Percentiles rank a stretch among this genome's conserved stretches.
Conservation (phyloP, 1,140 invertebrate genomes). For the Tribolium madens region DNA sequence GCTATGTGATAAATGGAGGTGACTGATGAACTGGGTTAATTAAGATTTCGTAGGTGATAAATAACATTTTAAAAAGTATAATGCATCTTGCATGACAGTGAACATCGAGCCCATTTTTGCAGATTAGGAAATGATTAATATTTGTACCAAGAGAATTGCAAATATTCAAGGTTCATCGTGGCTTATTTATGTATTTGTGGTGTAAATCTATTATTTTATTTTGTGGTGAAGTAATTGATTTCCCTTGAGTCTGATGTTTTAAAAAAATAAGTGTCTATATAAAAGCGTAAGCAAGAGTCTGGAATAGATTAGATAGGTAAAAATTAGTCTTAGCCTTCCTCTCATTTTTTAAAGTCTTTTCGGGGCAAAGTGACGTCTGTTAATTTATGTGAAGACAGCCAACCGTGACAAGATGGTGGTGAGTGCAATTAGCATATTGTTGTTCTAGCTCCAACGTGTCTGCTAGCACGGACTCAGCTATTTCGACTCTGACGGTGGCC, state of each 20-base stretch:
- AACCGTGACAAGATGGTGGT: conserved; percentile 15
- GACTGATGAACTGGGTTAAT: not conserved
- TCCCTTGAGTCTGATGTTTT: conserved; percentile 10
- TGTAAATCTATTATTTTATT: conserved; percentile 29
- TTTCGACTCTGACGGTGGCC: conserved; percentile 64
- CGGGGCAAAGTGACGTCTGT: not conserved
- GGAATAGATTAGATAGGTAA: conserved; percentile 26
- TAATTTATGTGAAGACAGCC: not conserved
- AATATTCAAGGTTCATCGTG: not conserved
- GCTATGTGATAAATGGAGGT: no score
- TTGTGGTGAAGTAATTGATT: conserved; percentile 30
- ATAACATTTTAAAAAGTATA: not conserved
- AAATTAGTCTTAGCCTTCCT: not conserved
- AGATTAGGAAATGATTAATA: not conserved
- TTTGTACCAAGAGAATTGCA: not conserved
- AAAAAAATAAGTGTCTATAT: conserved; percentile 34
- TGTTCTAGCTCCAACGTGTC: conserved; percentile 64
- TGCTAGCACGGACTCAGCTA: conserved; percentile 58
- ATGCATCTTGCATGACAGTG: not conserved
- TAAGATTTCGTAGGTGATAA: not conserved
- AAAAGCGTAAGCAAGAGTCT: not conserved
- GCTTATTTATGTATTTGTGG: conserved; percentile 13
- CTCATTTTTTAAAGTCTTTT: conserved; percentile 2
- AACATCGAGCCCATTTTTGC: not conserved
- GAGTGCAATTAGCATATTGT: conserved; percentile 20